Evolutionary conservation across 1,140 invertebrate species (phyloP), one percentile per base, ranked within the genome.

Genomic region (Drosophila nasuta): DNA sequence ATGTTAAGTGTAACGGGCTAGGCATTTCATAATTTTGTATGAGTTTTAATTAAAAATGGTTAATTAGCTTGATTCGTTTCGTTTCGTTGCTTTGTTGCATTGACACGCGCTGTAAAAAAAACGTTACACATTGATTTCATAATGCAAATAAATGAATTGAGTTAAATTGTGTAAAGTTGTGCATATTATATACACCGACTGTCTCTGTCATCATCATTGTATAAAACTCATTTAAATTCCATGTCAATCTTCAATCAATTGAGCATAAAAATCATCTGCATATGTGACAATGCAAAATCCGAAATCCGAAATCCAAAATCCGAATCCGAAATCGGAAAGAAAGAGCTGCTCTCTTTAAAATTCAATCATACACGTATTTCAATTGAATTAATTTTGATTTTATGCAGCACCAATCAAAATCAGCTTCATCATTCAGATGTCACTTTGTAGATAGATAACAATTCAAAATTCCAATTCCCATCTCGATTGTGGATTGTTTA

Each of bases 11-110:
- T 64, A 46, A 75, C 33, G 25, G 46, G 46, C 38, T 60, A 60
- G 57, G 20, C 17, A n/a, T 56, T 71, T 69, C 65, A 25, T 33
- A 5, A 41, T 45, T 68, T 74, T 69, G 59, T 70, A 56, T 51
- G 41, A 64, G 52, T 77, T 85, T 25, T 87, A 87, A 87, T 87
- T 88, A 88, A 87, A 87, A 88, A 70, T 52, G 69, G 59, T 88
- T 87, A 82, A 88, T 87, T 82, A 86, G 80, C 83, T 68, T 76
- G 59, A 60, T 70, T 86, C n/a, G n/a, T n/a, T 15, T 15, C 67
- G 51, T 82, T 82, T 80, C 71, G 49, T 54, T 79, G 67, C 59
- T 73, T 74, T 82, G 79, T 89, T 79, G 76, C 60, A 45, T 54
- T 65, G 67, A 81, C 59, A 81, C 67, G 69, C 62, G 79, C 71